Percentiles rank a stretch among this genome's conserved stretches.
These are phyloP conservation scores for Hydroisotoma schaefferi DNA, from an alignment of 2,888 invertebrate genomes.

Conservation along the genomic window DNA sequence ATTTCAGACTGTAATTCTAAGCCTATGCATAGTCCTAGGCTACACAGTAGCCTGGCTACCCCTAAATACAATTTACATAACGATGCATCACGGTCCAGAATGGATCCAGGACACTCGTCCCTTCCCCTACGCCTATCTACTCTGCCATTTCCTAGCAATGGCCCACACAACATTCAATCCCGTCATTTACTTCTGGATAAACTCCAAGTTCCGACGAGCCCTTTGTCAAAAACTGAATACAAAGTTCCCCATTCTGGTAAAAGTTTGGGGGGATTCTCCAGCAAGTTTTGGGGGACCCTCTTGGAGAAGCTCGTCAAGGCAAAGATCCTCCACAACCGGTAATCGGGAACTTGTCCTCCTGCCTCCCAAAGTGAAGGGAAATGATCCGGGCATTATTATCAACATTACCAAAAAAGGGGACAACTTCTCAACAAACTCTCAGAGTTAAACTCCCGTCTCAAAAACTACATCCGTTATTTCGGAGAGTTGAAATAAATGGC, in stretches of 20 bases:
- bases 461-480: no score
- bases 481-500: no score
- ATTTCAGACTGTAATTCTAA: conserved; percentile 56
- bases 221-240: background rate
- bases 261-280: background rate
- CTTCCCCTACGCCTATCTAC: conserved; percentile 49
- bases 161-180: conserved; percentile 51
- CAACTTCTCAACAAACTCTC: no score
- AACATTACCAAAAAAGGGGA: no score
- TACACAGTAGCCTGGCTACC: conserved; percentile 56
- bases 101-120: conserved; percentile 11
- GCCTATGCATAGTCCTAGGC: conserved; percentile 54
- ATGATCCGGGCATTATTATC: no score
- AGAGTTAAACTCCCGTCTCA: no score
- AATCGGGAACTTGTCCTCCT: no score
- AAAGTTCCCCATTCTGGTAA: background rate
- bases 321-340: no score
- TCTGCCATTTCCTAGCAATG: conserved; percentile 51
- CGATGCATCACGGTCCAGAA: conserved; percentile 19
- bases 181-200: conserved; percentile 52
- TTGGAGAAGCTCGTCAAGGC: background rate
- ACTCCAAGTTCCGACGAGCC: conserved; percentile 26
- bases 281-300: background rate
- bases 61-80: conserved; percentile 47
- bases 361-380: no score